These are phyloP conservation scores for Brotula barbata DNA, from an alignment of 2,797 vertebrate genomes.

Conservation along the genomic window DNA sequence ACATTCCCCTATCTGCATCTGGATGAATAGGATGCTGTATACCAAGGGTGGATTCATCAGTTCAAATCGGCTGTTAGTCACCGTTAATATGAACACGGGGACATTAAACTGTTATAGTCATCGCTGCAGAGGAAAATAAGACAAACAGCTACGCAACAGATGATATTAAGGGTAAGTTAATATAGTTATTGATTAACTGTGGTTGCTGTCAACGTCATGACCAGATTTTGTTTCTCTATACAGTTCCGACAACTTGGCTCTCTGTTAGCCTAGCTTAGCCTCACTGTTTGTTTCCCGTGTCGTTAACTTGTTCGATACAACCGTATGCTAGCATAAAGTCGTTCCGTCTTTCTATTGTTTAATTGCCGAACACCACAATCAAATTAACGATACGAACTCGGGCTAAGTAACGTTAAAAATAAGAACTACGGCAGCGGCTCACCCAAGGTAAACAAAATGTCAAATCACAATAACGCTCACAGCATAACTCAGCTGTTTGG, in stretches of 20 bases:
- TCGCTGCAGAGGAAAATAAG: conserved; percentile 5
- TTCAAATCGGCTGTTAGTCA: conserved; percentile 12
- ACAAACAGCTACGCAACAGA: conserved; percentile 33
- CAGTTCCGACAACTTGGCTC: too few relatives aligned
- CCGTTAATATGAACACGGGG: not conserved
- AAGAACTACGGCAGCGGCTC: too few relatives aligned
- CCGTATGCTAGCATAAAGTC: not conserved
- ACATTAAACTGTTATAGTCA: not conserved
- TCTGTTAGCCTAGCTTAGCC: not conserved
- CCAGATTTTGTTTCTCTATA: too few relatives aligned
- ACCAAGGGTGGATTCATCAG: conserved; percentile 13
- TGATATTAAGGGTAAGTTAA: too few relatives aligned
- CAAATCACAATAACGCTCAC: conserved; percentile 29
- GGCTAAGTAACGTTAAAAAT: too few relatives aligned
- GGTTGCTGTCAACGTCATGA: not conserved
- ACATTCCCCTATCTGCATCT: not conserved
- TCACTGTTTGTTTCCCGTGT: too few relatives aligned
- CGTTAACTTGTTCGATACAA: too few relatives aligned
- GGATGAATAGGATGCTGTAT: conserved; percentile 39
- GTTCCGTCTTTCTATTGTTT: not conserved
- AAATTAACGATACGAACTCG: not conserved
- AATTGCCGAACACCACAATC: not conserved
- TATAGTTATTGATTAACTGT: not conserved
- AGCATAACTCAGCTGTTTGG: conserved; percentile 8
- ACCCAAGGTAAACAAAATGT: not conserved